These are phyloP conservation scores for Emydura subglobosa DNA, from an alignment of 2,113 vertebrate species.

Conservation along the genomic window DNA sequence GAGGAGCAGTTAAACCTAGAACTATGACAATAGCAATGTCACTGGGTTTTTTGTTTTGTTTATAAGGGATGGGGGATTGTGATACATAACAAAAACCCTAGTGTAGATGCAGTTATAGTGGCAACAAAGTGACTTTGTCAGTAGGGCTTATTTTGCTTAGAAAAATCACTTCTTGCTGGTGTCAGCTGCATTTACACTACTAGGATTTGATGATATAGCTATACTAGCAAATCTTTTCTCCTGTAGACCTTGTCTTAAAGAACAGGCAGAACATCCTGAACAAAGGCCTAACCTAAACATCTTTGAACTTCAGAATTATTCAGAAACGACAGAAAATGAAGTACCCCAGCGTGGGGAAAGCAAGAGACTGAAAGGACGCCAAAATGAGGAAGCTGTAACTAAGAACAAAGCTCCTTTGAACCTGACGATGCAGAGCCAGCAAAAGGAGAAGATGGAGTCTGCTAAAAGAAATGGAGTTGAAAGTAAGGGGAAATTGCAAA, in stretches of 20 bases:
- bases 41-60: background rate
- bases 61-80: background rate
- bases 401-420: background rate
- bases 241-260: background rate
- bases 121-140: background rate
- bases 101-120: background rate
- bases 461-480: background rate
- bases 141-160: background rate
- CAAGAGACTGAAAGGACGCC: background rate
- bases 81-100: background rate
- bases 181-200: background rate
- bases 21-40: background rate
- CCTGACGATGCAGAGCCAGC: background rate
- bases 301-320: constrained; percentile 62
- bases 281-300: background rate
- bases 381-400: constrained; percentile 1
- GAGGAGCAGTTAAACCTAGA: background rate
- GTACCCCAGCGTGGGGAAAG: background rate
- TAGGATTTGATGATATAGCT: background rate
- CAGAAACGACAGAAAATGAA: constrained; percentile 62
- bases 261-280: background rate
- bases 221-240: background rate
- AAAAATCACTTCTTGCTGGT: background rate
- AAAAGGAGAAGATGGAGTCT: background rate
- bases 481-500: background rate